Evolutionary conservation across 2,888 invertebrate species (phyloP), one percentile per base, ranked within the genome.

Genomic region (Baronia brevicornis): DNA sequence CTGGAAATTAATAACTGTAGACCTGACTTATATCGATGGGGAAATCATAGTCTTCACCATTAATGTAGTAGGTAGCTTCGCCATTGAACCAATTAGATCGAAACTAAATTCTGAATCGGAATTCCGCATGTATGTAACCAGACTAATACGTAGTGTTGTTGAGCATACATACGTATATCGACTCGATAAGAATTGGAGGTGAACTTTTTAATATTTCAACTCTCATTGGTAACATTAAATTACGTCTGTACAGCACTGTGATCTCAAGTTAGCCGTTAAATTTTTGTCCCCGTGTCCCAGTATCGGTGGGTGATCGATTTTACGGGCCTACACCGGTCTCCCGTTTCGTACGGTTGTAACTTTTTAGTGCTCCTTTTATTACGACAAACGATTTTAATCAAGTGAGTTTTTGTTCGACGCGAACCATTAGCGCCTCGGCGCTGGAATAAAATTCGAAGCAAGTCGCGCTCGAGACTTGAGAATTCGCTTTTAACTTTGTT

Each of bases 301-400:
- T 77, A 72, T 73, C 68, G 69, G 60, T 47, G 43, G 47, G 60
- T 77, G 80, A 80, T 79, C 78, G 77, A 82, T 79, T 77, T 78
- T 67, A 80, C 73, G 67, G 64, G 73, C 75, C 75, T 73, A 79
- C 69, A 77, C 75, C 70, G 69, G 66, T 68, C 63, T 58, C 56
- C 62, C 65, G 58, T 68, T 72, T 59, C 66, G 67, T 67, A 70
- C 69, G 73, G 75, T 64, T 80, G 74, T 82, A 77, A 80, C 80
- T 75, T 82, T 84, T 82, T 82, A 84, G 69, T 74, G 58, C 72
- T 69, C 56, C 65, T 79, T 84, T 82, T 80, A 82, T 84, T 84
- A 79, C 82, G 71, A 80, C 82, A 79, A 80, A 82, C 80, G 84
- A 78, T 82, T 82, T 84, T 84, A 82, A 84, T 84, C 82, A 80